phyloP scores from a whole-genome alignment of 1,140 invertebrate species.

The Helicoverpa armigera region DNA sequence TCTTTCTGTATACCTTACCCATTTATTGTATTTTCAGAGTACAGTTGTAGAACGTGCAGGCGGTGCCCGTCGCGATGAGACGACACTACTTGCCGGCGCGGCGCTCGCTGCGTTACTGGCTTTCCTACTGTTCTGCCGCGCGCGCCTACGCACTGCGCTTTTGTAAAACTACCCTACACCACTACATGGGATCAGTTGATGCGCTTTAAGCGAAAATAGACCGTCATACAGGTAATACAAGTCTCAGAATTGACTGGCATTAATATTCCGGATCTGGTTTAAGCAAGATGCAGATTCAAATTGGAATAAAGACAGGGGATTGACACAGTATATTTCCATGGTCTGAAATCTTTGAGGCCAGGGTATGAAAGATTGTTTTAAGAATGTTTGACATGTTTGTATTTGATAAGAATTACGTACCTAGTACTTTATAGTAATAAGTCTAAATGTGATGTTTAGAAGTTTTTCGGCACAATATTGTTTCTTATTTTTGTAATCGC shows the following conservation, averaged over 20 bases:
- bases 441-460: conserved; percentile 14
- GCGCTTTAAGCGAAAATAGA: conserved; percentile 30
- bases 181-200: conserved; percentile 3
- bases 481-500: conserved; percentile 15
- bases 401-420: conserved; percentile 17
- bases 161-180: conserved; percentile 56
- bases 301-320: background rate
- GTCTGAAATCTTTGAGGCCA: background rate
- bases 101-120: conserved; percentile 78
- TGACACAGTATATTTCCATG: background rate
- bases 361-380: background rate
- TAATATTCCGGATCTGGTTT: conserved; percentile 5
- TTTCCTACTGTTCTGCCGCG: conserved; percentile 76
- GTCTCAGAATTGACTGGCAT: background rate
- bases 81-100: conserved; percentile 75
- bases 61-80: conserved; percentile 73
- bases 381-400: conserved; percentile 23
- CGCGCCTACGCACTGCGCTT: conserved; percentile 69
- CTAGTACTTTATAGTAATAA: background rate
- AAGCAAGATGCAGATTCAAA: background rate
- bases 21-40: conserved; percentile 69
- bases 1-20: too few relatives aligned
- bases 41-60: conserved; percentile 76
- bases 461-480: conserved; percentile 24
- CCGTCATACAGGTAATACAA: background rate